phyloP scores from a whole-genome alignment of 2,113 vertebrate species.

The Sturnira hondurensis region DNA sequence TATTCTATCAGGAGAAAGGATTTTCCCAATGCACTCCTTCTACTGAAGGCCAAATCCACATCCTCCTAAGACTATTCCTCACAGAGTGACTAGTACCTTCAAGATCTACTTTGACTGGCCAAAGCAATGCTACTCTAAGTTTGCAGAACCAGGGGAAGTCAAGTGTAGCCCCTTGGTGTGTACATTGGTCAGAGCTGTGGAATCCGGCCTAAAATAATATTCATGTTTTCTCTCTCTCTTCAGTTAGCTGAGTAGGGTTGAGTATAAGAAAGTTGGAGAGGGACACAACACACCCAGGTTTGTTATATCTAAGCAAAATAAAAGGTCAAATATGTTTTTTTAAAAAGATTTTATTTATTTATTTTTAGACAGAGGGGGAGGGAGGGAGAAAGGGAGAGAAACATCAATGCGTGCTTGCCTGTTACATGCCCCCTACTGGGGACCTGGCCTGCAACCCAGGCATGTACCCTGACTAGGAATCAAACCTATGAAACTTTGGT shows the following conservation, averaged over 20 bases:
- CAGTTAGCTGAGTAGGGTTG: neutral
- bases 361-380: too few species aligned
- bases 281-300: accelerated
- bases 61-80: accelerated
- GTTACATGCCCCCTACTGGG: too few species aligned
- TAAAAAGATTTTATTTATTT: too few species aligned
- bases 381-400: too few species aligned
- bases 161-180: accelerated
- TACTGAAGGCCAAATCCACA: too few species aligned
- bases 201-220: neutral
- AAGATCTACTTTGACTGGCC: accelerated
- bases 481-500: too few species aligned
- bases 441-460: too few species aligned
- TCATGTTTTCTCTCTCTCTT: neutral
- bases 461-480: too few species aligned
- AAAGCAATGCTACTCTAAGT: accelerated
- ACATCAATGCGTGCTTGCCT: too few species aligned
- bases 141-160: accelerated
- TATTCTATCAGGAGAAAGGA: neutral
- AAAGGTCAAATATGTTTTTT: too few species aligned
- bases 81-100: accelerated
- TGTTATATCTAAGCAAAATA: neutral
- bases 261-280: neutral
- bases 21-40: neutral
- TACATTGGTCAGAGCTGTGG: accelerated